Evolutionary conservation across 2,888 invertebrate genomes (phyloP), one percentile per base, ranked within the genome.

Genomic region (Calliopum simillimum): DNA sequence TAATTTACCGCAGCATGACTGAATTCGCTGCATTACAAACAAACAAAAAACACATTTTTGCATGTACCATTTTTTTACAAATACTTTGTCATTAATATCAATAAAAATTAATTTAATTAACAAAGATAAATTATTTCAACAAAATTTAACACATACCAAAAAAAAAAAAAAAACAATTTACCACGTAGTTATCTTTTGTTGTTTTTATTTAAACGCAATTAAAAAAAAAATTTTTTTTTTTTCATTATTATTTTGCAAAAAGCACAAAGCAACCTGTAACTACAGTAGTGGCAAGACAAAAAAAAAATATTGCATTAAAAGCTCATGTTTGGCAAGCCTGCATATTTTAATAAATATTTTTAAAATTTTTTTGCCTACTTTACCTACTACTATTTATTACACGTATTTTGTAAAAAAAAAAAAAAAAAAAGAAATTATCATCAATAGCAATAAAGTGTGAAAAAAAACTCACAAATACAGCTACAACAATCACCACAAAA

Each of bases 111-210:
- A 44, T 19, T 51, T 61, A 55, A n/a, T 53, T 49, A 55, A 49
- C 59, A 65, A 68, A 55, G 47, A 53, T 47, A 23, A 44, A 23
- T 44, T 55, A 16, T 55, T 43, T 49, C 51, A 21, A 68, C 49
- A 49, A n/a, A 69, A 69, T 71, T 58, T 55, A 55, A 46, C 49
- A 33, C 41, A 16, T n/a, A n/a, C 46, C 44, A 43, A 44, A 41
- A 61, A 56, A 55, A 19, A 69, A 58, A 19, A 64, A 47, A 62
- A 67, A 41, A 67, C 44, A 56, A 56, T 49, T 55, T 64, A 62
- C 65, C 69, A 72, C 53, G 66, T 63, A 71, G 69, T 47, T 70
- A 59, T 46, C 56, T 71, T 49, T 68, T n/a, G 66, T 72, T 69
- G 55, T 73, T 71, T 72, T 47, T 49, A 14, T 21, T 43, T 56